Evolutionary conservation across 1,140 invertebrate species (phyloP).

Genomic region (Popillia japonica): DNA sequence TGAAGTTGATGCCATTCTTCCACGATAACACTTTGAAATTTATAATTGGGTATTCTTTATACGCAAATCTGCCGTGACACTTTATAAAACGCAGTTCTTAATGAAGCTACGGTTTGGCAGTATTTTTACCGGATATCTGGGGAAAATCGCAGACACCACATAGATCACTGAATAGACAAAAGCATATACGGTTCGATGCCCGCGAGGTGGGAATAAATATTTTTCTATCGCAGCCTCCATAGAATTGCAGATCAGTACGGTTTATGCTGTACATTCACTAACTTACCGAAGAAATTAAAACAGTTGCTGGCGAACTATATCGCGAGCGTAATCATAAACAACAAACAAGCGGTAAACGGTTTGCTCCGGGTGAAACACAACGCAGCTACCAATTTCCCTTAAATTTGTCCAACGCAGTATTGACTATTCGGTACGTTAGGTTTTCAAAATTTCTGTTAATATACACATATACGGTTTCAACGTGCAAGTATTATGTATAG

Average conservation of each 20-base stretch:
- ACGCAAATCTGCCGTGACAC: too few species aligned
- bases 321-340: slow-evolving; percentile 6
- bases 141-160: background rate
- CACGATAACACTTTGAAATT: too few species aligned
- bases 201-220: slow-evolving; percentile 42
- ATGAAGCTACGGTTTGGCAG: background rate
- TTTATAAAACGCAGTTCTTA: too few species aligned
- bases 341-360: background rate
- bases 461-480: background rate
- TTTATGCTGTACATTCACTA: slow-evolving; percentile 33
- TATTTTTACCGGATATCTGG: background rate
- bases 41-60: too few species aligned
- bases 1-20: too few species aligned
- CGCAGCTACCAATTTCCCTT: background rate
- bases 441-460: background rate
- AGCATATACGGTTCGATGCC: slow-evolving; percentile 42
- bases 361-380: too few species aligned
- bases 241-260: slow-evolving; percentile 35
- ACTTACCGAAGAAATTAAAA: slow-evolving; percentile 27
- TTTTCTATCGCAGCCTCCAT: slow-evolving; percentile 42
- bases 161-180: slow-evolving; percentile 35
- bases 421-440: background rate
- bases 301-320: slow-evolving; percentile 25
- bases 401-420: background rate
- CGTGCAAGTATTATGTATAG: background rate